phyloP scores from a whole-genome alignment of 2,888 invertebrate genomes.

The Dasysyrphus tricinctus region DNA sequence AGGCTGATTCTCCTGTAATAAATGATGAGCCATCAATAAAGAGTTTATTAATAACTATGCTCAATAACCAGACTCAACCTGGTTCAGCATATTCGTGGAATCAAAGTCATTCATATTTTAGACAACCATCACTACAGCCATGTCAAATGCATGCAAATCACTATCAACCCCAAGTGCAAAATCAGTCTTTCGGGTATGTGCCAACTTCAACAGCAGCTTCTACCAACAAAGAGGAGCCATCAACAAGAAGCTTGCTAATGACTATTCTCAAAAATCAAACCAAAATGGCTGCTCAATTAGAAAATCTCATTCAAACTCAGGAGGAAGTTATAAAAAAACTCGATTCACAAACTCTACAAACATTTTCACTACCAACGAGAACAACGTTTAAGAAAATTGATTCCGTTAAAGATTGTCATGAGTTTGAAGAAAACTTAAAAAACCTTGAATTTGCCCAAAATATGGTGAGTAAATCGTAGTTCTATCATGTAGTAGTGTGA shows the following conservation, averaged over 20 bases:
- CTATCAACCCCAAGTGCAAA: background rate
- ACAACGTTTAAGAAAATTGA: slow-evolving; percentile 10
- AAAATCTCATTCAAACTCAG: background rate
- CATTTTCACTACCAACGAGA: background rate
- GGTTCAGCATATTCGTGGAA: too few relatives aligned
- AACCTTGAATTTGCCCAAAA: background rate
- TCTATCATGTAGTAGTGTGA: background rate
- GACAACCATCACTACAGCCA: background rate
- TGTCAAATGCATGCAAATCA: background rate
- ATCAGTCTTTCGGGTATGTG: background rate
- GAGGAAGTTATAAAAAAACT: background rate
- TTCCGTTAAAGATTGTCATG: slow-evolving; percentile 17
- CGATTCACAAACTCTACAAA: background rate
- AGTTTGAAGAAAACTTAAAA: slow-evolving; percentile 15
- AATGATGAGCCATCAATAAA: slow-evolving; percentile 3
- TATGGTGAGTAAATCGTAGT: slow-evolving; percentile 4
- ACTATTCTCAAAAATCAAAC: slow-evolving; percentile 8
- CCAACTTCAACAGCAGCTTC: background rate
- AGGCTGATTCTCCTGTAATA: background rate
- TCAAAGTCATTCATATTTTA: background rate
- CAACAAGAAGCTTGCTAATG: background rate
- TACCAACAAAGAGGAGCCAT: background rate
- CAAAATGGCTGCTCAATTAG: background rate
- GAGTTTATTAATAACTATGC: background rate
- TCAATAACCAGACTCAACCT: slow-evolving; percentile 12